These are phyloP conservation scores for Osmoderma eremita DNA, from an alignment of 2,888 invertebrate species.

Conservation along the genomic window DNA sequence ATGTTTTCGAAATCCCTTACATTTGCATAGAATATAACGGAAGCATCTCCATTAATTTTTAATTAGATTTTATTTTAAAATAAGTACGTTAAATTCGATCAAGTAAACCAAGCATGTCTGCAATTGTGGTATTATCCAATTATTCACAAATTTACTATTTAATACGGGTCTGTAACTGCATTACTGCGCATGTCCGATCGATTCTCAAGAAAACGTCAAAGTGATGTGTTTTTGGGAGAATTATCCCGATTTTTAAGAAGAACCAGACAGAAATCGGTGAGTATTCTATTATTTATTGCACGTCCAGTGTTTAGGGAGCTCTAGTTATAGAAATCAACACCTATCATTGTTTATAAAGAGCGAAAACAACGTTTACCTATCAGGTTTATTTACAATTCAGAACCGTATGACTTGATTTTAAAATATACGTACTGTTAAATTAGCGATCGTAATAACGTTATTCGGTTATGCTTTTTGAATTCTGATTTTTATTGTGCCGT, in stretches of 20 bases:
- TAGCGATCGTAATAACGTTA: background rate
- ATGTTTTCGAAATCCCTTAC: no score
- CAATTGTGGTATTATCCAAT: no score
- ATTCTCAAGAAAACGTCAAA: constrained; percentile 38
- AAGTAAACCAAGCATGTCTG: no score
- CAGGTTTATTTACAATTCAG: constrained; percentile 18
- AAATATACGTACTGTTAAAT: background rate
- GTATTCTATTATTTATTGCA: constrained; percentile 19
- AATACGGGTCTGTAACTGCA: constrained; percentile 26
- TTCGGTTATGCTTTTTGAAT: no score
- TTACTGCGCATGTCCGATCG: constrained; percentile 35
- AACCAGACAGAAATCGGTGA: constrained; percentile 22
- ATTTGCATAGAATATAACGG: no score
- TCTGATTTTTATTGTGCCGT: no score
- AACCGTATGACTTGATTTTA: constrained; percentile 33
- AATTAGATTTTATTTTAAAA: no score
- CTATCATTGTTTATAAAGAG: background rate
- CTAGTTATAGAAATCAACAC: background rate
- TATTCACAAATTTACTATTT: constrained; percentile 2
- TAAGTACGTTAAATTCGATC: no score
- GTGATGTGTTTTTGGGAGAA: constrained; percentile 37
- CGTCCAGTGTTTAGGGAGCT: background rate
- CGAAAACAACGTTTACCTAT: background rate
- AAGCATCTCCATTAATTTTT: no score
- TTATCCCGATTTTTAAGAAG: constrained; percentile 24